phyloP scores from a whole-genome alignment of 2,888 invertebrate species.

The Tipula helvola region DNA sequence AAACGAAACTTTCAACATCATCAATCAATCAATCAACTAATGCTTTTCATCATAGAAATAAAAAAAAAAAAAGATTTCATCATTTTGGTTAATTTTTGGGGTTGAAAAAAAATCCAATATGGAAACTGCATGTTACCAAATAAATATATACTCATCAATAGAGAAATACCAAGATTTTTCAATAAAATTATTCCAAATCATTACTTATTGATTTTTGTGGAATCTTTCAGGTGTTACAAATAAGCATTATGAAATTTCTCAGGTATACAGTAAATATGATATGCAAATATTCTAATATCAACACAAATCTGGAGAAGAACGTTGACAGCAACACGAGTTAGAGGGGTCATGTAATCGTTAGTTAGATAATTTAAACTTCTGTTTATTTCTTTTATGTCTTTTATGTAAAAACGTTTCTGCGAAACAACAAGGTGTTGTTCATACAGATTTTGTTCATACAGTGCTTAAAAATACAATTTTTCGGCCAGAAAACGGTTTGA shows the following conservation, averaged over 20 bases:
- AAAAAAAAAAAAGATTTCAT: not conserved
- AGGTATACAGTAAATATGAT: not conserved
- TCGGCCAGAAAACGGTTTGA: no score
- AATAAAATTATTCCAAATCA: not conserved
- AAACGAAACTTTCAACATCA: not conserved
- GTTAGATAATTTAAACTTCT: no score
- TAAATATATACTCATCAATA: not conserved
- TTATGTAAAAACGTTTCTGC: no score
- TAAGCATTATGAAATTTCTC: not conserved
- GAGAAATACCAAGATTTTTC: not conserved
- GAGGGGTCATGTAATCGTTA: no score
- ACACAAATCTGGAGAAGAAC: not conserved
- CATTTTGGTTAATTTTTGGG: not conserved
- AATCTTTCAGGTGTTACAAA: not conserved
- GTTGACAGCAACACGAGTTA: not conserved
- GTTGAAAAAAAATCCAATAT: not conserved
- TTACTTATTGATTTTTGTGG: not conserved
- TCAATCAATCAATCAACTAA: not conserved
- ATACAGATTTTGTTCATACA: no score
- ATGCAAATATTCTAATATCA: not conserved
- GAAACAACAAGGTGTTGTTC: no score
- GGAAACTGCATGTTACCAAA: not conserved
- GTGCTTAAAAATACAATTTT: no score
- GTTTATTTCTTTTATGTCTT: no score
- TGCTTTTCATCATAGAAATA: not conserved